Evolutionary conservation across 2,888 invertebrate species (phyloP), one percentile per base, ranked within the genome.

Genomic region (Sarcophaga carnaria): DNA sequence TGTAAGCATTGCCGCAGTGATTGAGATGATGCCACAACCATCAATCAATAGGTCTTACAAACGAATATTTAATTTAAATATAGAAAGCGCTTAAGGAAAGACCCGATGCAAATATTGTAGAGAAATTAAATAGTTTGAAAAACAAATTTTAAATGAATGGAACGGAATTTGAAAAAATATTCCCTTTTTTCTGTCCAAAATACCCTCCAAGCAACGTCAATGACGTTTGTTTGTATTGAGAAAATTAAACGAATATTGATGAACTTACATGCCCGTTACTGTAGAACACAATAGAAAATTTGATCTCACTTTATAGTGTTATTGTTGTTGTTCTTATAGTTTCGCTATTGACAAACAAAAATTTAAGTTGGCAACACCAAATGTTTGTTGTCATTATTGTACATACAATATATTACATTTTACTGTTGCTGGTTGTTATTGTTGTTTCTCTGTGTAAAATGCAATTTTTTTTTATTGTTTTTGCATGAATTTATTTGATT

Each of bases 341-440:
- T 49, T 14, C 14, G 3, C 3, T 49, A 49, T 49, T 84, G 75
- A 45, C 25, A 69, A 63, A 27, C 47, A n/a, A 20, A 27, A 78
- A 69, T n/a, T 60, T 54, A 45, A 59, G 78, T 87, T 87, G 86
- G 86, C 86, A 87, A 84, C 81, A 75, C 83, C 20, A 81, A 83
- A 66, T 78, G 66, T 75, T 78, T 75, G 70, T 82, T 81, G 81
- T 54, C 54, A 80, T 6, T 37, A 37, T 37, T 37, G 37, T 37
- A 37, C 37, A 37, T 37, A 37, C 37, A 37, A 37, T 37, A 37
- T 6, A 37, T 37, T 37, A 37, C 37, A 37, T 2, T 37, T 25
- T 37, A 6, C 6, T 37, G 37, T 37, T 37, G 6, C 37, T 80
- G 77, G 76, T 71, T 66, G 62, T n/a, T 75, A 62, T 70, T 75